phyloP scores from a whole-genome alignment of 2,888 invertebrate species.

The Sisyra terminalis region DNA sequence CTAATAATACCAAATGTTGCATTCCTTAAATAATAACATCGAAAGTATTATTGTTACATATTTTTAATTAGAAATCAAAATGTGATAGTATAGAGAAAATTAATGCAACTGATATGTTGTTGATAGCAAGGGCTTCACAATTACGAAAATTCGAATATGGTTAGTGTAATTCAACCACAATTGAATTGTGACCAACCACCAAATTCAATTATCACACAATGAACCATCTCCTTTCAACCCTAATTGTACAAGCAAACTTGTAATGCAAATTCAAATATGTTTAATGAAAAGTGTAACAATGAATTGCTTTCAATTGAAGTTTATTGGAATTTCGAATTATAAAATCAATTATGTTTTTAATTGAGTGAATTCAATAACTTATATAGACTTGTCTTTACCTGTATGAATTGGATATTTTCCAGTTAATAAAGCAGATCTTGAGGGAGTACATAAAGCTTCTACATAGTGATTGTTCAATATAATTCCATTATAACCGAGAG shows the following conservation, averaged over 20 bases:
- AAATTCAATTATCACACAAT: no score
- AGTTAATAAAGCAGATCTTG: conserved; percentile 65
- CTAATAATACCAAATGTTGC: conserved; percentile 53
- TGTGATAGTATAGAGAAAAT: neutral
- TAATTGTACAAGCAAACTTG: no score
- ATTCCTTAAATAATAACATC: conserved; percentile 32
- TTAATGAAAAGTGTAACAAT: neutral
- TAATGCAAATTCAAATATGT: no score
- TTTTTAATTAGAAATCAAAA: neutral
- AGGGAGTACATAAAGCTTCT: conserved; percentile 76
- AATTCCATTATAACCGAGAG: conserved; percentile 72
- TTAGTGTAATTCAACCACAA: no score
- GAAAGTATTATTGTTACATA: neutral
- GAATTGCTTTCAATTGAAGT: neutral
- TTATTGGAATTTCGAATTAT: neutral
- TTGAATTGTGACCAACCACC: no score
- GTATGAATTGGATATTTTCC: conserved; percentile 79
- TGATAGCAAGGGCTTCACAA: no score
- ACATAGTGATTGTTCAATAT: conserved; percentile 78
- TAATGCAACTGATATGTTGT: no score
- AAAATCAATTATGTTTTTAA: neutral
- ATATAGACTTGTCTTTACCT: conserved; percentile 30
- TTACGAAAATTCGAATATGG: no score
- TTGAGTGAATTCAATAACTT: neutral
- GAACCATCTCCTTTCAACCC: no score